These are phyloP conservation scores for Heliconius eleuchia DNA, from an alignment of 1,140 invertebrate species.

Conservation along the genomic window DNA sequence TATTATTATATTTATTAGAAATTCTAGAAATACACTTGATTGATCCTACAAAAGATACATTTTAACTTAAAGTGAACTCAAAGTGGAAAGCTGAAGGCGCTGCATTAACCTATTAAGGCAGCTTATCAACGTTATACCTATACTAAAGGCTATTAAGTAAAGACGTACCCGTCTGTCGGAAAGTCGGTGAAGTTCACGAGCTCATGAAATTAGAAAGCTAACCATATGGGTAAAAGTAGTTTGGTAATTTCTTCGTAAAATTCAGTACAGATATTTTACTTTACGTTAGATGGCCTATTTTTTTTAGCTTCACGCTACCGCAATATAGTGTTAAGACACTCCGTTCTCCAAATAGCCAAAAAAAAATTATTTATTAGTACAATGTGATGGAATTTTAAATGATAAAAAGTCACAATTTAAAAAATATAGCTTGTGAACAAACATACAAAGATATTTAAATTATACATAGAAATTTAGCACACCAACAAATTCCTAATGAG, in stretches of 20 bases:
- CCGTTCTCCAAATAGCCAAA: not conserved
- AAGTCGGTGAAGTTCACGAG: conserved; percentile 11
- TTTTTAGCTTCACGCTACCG: not conserved
- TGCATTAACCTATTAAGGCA: conserved; percentile 10
- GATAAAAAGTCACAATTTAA: no score
- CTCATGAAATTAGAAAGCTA: conserved; percentile 11
- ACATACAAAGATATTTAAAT: no score
- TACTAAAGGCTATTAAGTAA: conserved; percentile 9
- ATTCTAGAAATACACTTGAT: no score
- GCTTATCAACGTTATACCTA: not conserved
- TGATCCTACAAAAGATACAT: not conserved
- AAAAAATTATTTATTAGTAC: no score
- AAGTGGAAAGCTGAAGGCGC: not conserved
- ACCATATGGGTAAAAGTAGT: not conserved
- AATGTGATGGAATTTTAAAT: no score
- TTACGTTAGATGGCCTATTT: not conserved
- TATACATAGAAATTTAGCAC: no score
- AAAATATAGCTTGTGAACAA: no score
- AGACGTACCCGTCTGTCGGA: not conserved
- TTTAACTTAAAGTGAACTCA: not conserved
- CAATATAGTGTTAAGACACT: not conserved
- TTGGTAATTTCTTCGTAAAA: not conserved
- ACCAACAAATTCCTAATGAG: no score
- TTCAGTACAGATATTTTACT: not conserved
- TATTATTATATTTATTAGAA: no score